Conservation (phyloP, 2,797 vertebrate species). For the Gymnodraco acuticeps region DNA sequence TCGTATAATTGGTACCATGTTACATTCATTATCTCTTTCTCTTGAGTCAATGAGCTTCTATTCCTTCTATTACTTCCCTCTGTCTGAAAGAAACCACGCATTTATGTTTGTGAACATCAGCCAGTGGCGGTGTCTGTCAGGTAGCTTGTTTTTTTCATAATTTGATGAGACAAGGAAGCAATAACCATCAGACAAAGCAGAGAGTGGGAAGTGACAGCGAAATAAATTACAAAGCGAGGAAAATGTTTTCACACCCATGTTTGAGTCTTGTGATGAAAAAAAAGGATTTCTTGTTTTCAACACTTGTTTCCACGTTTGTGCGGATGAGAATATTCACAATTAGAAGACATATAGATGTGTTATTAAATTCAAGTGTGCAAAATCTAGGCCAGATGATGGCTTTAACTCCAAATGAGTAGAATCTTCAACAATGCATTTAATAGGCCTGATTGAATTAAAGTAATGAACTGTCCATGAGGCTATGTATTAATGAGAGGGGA, state of each 20-base stretch:
- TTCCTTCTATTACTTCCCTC: neutral
- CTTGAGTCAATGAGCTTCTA: slow-evolving; percentile 8
- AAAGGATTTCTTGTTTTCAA: slow-evolving; percentile 13
- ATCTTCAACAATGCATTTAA: slow-evolving; percentile 30
- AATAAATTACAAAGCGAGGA: slow-evolving; percentile 39
- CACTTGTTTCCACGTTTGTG: slow-evolving; percentile 25
- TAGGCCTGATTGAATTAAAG: slow-evolving; percentile 32
- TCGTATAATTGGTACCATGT: slow-evolving; percentile 11
- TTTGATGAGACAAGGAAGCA: slow-evolving; percentile 59
- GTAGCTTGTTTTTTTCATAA: slow-evolving; percentile 54
- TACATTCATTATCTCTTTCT: slow-evolving; percentile 9
- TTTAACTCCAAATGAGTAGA: slow-evolving; percentile 11
- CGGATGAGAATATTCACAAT: slow-evolving; percentile 2
- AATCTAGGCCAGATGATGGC: slow-evolving; percentile 10
- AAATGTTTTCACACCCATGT: slow-evolving; percentile 59
- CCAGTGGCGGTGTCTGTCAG: slow-evolving; percentile 39
- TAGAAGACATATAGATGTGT: neutral
- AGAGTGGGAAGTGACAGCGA: slow-evolving; percentile 41
- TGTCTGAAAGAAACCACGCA: slow-evolving; percentile 8
- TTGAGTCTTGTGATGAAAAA: slow-evolving; percentile 33
- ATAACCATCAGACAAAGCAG: slow-evolving; percentile 49
- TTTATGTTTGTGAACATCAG: slow-evolving; percentile 26
- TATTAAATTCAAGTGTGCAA: slow-evolving; percentile 5
- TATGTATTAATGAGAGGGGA: slow-evolving; percentile 55
- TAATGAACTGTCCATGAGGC: slow-evolving; percentile 55